Base-by-base conservation (phyloP, 2,113 vertebrate genomes). In the Hydropotes inermis region DNA sequence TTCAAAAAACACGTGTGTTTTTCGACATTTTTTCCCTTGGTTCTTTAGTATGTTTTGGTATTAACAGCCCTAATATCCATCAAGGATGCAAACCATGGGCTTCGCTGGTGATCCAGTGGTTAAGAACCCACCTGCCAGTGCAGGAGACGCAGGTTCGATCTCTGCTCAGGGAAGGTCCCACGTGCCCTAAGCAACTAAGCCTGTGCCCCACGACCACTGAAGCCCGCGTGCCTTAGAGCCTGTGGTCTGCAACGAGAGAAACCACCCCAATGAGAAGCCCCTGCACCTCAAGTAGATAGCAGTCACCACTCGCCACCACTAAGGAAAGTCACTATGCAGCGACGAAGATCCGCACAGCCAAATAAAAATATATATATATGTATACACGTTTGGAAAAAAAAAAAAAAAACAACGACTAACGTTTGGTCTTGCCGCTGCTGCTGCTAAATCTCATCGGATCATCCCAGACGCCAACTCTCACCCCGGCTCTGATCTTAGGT, bases 1-100 rank as follows among this genome's bases (percentile, higher is more conserved):
- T 57, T 89, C 83, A 96, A 33, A 93, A 83, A 89, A 14, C 47
- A 97, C 60, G 2, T 84, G 33, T 25, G 7, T 95, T 96, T 98
- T 70, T 70, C 57, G 83, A 95, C 85, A 97, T 13, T 50, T 50
- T 96, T 84, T 91, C 47, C 13, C n/a, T 96, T 30, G 5, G 6
- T 96, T 82, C 33, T 96, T 89, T 6, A 25, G 58, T 57, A 76
- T 54, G 74, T 27, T 30, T 82, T 30, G 96, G 76, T 54, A 81
- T 39, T 23, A 30, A 86, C 55, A 45, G 23, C 36, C 36, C 30
- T 96, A 54, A 89, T n/a, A 58, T 64, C 12, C 45, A 2, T 2
- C 15, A 70, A 55, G 86, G 97, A 17, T 47, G 52, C 7, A 23
- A 83, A 36, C 14, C 70, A 19, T 13, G 9, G 19, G 5, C 19